A percentile compares a stretch with the other conserved stretches of the same genome.
Conservation (phyloP, 2,113 vertebrate species). For the Microcebus tavaratra region DNA sequence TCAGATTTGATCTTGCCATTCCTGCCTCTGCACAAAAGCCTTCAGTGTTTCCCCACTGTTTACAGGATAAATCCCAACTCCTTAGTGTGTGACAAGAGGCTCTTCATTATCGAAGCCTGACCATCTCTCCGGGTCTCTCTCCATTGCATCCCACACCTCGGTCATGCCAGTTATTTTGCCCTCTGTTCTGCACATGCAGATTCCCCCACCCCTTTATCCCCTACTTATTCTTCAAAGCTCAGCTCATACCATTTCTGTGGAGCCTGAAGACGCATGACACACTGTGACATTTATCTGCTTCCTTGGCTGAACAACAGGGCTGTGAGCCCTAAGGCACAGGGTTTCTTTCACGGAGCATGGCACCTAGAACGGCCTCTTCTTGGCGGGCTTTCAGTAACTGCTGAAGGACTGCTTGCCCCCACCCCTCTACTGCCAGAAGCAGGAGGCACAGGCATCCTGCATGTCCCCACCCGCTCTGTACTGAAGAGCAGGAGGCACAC, state of each 20-base stretch:
- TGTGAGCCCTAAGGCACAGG: not conserved
- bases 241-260: not conserved
- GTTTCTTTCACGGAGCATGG: not conserved
- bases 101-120: not conserved
- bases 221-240: slow-evolving; percentile 27
- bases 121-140: not conserved
- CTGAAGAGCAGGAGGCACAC: not conserved
- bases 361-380: not conserved
- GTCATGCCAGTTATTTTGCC: not conserved
- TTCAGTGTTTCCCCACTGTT: not conserved
- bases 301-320: not conserved
- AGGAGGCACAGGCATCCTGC: not conserved
- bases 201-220: not conserved
- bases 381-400: not conserved
- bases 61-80: not conserved
- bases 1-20: not conserved
- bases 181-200: not conserved
- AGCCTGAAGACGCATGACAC: not conserved
- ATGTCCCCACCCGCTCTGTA: not conserved
- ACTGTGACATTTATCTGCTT: not conserved
- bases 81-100: not conserved
- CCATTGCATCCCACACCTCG: not conserved
- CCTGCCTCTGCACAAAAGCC: not conserved
- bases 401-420: not conserved
- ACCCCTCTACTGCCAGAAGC: not conserved